Evolutionary conservation across 2,888 invertebrate genomes (phyloP).

Genomic region (Diarsia brunnea): DNA sequence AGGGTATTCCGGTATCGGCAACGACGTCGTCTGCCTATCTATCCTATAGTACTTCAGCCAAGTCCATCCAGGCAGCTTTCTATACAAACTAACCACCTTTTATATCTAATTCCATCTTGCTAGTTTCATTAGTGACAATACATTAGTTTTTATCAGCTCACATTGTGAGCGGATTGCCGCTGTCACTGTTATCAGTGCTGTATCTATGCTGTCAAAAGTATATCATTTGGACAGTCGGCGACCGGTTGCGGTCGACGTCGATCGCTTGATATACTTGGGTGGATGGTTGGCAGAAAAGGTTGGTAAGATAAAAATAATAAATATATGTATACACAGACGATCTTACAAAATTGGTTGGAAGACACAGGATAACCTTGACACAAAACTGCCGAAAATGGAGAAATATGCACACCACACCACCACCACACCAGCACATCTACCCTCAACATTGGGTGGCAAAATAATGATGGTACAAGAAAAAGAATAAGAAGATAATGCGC

Average conservation of each 20-base stretch:
- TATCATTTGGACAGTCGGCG: slow-evolving; percentile 79
- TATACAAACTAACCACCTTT: slow-evolving; percentile 1
- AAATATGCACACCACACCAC: neutral
- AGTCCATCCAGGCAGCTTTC: neutral
- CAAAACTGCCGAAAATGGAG: neutral
- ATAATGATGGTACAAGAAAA: neutral
- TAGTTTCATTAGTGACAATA: slow-evolving; percentile 65
- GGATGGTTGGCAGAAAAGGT: slow-evolving; percentile 58
- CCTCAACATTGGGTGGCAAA: neutral
- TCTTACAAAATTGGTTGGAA: neutral
- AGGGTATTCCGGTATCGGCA: no score
- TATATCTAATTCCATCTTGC: slow-evolving; percentile 53
- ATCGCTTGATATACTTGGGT: slow-evolving; percentile 54
- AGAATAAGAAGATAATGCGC: neutral
- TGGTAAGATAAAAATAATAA: neutral
- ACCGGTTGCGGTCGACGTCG: slow-evolving; percentile 71
- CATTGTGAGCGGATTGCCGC: slow-evolving; percentile 74
- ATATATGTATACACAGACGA: neutral
- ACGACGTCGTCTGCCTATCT: no score
- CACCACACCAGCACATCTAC: no score
- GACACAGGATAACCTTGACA: neutral
- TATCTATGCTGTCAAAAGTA: slow-evolving; percentile 85
- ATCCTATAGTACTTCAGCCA: neutral
- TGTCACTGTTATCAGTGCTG: slow-evolving; percentile 79
- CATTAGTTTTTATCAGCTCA: slow-evolving; percentile 68